These are phyloP conservation scores for Ochropleura plecta DNA, from an alignment of 2,888 invertebrate genomes.

Conservation along the genomic window DNA sequence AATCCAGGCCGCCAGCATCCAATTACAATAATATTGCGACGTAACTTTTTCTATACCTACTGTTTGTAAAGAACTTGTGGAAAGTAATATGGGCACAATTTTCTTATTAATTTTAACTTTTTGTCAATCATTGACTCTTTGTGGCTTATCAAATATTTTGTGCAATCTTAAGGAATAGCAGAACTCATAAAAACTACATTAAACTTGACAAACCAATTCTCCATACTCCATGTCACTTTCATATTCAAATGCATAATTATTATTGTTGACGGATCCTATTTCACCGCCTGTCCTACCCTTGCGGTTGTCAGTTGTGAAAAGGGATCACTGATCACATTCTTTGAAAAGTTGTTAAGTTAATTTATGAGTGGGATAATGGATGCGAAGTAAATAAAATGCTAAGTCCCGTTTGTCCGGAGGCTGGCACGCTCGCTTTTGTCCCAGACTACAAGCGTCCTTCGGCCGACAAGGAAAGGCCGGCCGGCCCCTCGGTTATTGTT, in stretches of 20 bases:
- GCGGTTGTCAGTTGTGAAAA: conserved; percentile 74
- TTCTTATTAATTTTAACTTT: not conserved
- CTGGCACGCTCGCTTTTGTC: conserved; percentile 81
- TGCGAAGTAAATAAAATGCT: conserved; percentile 73
- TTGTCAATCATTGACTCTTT: not conserved
- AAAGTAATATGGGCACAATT: not conserved
- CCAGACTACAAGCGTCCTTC: conserved; percentile 76
- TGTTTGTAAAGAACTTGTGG: conserved; percentile 63
- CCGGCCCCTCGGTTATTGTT: conserved; percentile 73
- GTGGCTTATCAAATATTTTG: not conserved
- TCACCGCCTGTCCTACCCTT: conserved; percentile 21
- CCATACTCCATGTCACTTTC: conserved; percentile 9
- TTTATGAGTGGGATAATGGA: conserved; percentile 77
- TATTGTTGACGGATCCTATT: conserved; percentile 34
- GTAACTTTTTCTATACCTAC: conserved; percentile 64
- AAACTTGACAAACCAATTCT: not conserved
- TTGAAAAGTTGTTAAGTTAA: conserved; percentile 78
- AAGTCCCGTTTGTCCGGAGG: conserved; percentile 77
- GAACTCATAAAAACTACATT: not conserved
- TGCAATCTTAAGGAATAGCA: not conserved
- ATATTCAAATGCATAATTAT: conserved; percentile 33
- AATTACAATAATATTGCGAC: conserved; percentile 77
- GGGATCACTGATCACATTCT: conserved; percentile 76
- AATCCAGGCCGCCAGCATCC: conserved; percentile 72
- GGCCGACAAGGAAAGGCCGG: conserved; percentile 80